Evolutionary conservation across 2,888 invertebrate genomes (phyloP), one percentile per base, ranked within the genome.

Genomic region (Drosophila nr. perissopoda): DNA sequence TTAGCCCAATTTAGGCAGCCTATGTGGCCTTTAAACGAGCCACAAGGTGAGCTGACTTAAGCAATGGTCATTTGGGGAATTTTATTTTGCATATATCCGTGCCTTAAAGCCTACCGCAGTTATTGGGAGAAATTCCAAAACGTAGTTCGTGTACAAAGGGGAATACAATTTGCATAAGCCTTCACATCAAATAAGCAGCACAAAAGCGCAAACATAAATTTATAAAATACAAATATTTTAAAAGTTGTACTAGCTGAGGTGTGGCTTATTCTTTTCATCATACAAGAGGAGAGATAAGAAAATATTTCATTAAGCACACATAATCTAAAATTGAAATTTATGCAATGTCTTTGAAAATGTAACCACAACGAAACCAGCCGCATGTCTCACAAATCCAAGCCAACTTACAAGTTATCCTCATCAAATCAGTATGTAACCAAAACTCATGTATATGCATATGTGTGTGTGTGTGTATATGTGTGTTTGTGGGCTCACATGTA

Each of bases 301-400:
- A 75, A 85, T 84, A 87, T 84, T 84, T 84, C 82, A 89, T 84
- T 77, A 89, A 82, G 74, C 77, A 72, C 73, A 77, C 72, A 89
- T 73, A 84, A 82, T 89, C 76, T 87, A 79, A 87, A 82, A 85
- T 89, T 89, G 87, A 85, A 89, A 85, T 85, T 84, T 82, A 89
- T 87, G 77, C 82, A 51, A 73, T 75, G 56, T 64, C 36, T 79
- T 79, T 73, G 61, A 56, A 71, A 65, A 53, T 29, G 48, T 61
- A 80, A 67, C 72, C 80, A 31, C 70, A 69, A 56, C 65, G 29
- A 48, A 53, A 21, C 40, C 42, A 54, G 54, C 54, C 51, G 31
- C 54, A 56, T 68, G 59, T 62, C 72, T 60, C 34, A 48, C 53
- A 78, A 79, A 82, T 76, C 76, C 78, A 54, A 73, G 70, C 53